Conservation (phyloP, 2,888 invertebrate genomes). For the Drosophila fulvimacula region DNA sequence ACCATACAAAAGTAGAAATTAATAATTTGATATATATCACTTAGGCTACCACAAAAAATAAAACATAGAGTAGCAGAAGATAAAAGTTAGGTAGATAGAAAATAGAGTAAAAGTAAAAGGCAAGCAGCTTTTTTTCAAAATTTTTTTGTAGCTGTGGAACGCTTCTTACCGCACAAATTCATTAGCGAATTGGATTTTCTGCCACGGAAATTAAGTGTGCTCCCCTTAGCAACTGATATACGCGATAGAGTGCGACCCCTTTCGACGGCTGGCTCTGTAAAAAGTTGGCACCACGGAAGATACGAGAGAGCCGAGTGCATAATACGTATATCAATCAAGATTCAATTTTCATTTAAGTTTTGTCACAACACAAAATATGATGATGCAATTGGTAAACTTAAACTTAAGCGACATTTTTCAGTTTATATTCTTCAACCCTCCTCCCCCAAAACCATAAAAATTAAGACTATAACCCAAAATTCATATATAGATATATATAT, state of each 20-base stretch:
- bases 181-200: conserved; percentile 97
- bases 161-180: conserved; percentile 97
- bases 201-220: conserved; percentile 94
- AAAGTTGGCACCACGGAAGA: conserved; percentile 59
- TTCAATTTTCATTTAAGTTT: conserved; percentile 43
- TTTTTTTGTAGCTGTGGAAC: conserved; percentile 71
- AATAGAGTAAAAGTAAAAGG: conserved; percentile 55
- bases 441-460: conserved; percentile 17
- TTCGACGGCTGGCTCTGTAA: conserved; percentile 86
- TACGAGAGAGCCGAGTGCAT: conserved; percentile 58
- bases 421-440: not conserved
- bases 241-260: conserved; percentile 87
- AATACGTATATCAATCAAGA: conserved; percentile 43
- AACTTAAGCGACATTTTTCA: conserved; percentile 28
- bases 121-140: conserved; percentile 59
- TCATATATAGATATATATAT: no score
- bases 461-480: not conserved
- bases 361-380: conserved; percentile 31
- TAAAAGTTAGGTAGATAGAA: conserved; percentile 26
- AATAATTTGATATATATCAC: conserved; percentile 1
- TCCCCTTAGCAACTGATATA: conserved; percentile 92
- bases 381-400: conserved; percentile 39
- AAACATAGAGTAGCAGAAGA: conserved; percentile 42
- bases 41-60: conserved; percentile 32
- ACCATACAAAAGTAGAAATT: conserved; percentile 12